Base-by-base conservation (phyloP, 2,797 vertebrate species). In the Mormyrus proboscirostris region DNA sequence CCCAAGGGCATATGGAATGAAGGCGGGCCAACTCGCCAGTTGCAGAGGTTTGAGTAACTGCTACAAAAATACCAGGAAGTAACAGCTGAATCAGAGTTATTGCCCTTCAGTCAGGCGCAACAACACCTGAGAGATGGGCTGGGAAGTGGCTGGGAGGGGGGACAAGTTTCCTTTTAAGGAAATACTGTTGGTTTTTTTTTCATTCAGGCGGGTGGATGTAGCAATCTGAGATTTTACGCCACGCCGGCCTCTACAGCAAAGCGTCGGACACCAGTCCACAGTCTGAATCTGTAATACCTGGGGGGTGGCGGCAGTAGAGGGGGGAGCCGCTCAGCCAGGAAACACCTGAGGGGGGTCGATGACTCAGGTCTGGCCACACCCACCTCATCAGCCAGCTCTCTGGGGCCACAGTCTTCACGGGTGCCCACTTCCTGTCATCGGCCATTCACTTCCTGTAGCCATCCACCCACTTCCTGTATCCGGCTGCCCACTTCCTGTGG, bases 371-470 rank as follows among this genome's bases (percentile, higher is more conserved):
- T 38, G 84, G 12, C 49, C 16, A 2, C 2, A 25, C 51, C 84
- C 49, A 57, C 10, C 12, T 22, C 51, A n/a, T 55, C 84, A 25
- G 50, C 22, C 12, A 22, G 25, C 50, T 33, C 84, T 29, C 49
- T 16, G 84, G 84, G 84, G 50, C 50, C 49, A 53, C 84, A 47
- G 50, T 86, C 84, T 29, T 14, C n/a, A 50, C 49, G 51, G 25
- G 51, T 38, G 84, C 49, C 84, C 84, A 86, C 51, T 86, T 86
- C 84, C 84, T 86, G 84, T 53, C 84, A 12, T 49, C 25, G 9
- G 50, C 10, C 29, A 19, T 49, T 33, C 84, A 86, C 50, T 86
- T 86, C 84, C 84, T 86, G 50, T 53, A 50, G 16, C 83, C 49
- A 33, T 29, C 83, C 50, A 33, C 83, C 47, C 83, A 86, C 83